Base-by-base conservation (phyloP, 2,113 vertebrate genomes). In the Trematocara macrostoma region DNA sequence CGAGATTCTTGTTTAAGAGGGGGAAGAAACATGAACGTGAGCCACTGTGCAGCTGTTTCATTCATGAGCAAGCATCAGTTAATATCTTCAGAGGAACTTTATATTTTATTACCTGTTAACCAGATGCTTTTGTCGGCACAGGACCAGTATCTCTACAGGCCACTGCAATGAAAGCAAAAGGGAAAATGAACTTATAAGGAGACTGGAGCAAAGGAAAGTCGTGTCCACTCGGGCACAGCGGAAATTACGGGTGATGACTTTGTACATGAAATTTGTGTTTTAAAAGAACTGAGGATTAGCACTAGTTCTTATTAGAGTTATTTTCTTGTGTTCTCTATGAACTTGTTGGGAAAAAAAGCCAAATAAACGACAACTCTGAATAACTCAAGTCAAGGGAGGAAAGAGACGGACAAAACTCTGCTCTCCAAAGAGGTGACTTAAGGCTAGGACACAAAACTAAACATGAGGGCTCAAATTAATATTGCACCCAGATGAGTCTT, bases 401-500 rank as follows among this genome's bases (percentile, higher is more conserved):
- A 71, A 29, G 34, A 23, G 38, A 45, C 35, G 23, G 34, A 64
- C 82, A 88, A 88, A 91, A 85, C 61, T 85, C 88, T 83, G 82
- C 61, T 85, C 88, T 83, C 84, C 6, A 10, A 81, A 86, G 86
- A 81, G 79, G 18, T 64, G 79, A 67, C 87, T 87, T 91, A 84
- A 91, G 74, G 78, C 82, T 86, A 79, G 49, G 92, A 87, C 74
- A 86, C 82, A 80, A 78, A 90, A 95, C 83, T 91, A 85, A 92
- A 92, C 88, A 94, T 16, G 85, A 83, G 59, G 81, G 84, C 91
- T 92, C 86, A 95, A 93, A 93, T 92, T 93, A 95, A 93, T 94
- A 91, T 88, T 87, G 91, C 84, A 92, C 95, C 91, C 92, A 85
- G 85, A 93, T 95, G 94, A 93, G 93, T 90, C 91, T 94, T 94